Evolutionary conservation across 2,113 vertebrate species (phyloP), one percentile per base, ranked within the genome.

Genomic region (Xiphophorus couchianus): DNA sequence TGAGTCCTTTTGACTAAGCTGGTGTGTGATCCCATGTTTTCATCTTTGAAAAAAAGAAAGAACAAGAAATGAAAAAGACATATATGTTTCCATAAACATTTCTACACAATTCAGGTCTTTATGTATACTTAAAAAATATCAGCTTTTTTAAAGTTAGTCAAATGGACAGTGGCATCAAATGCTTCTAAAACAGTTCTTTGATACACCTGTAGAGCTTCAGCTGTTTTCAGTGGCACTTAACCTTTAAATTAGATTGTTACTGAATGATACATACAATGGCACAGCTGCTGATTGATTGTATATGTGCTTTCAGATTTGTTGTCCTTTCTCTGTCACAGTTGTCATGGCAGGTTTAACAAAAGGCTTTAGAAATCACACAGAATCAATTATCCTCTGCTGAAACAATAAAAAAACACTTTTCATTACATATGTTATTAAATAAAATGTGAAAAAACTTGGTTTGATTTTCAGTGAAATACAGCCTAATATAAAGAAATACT

Each of bases 111-210:
- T 19, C 17, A 58, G 2, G 22, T 25, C 2, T n/a, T 71, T 79
- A 33, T 51, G 14, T 48, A 5, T 42, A 12, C 58, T 44, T 60
- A 35, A n/a, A 44, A 67, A 14, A 27, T 51, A 22, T 44, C 15
- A 37, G 62, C 30, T 31, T n/a, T 62, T 33, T 58, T n/a, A 9
- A 33, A 35, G 81, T 87, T 83, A 89, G 83, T 64, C 81, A 83
- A 83, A 77, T 58, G 81, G 83, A 87, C 79, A 90, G 85, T 51
- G 54, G 42, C 73, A 62, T 66, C 6, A 66, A 42, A 27, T 17
- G 8, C 44, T 48, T 35, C 6, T n/a, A 19, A 51, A 25, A 29
- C 44, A 66, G 48, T 67, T 37, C n/a, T 31, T 3, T 2, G 37
- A 33, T 73, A 76, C 65, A 83, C 68, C 71, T 82, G 72, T 58